Evolutionary conservation across 1,140 invertebrate genomes (phyloP), one percentile per base, ranked within the genome.

Genomic region (Heliconius himera): DNA sequence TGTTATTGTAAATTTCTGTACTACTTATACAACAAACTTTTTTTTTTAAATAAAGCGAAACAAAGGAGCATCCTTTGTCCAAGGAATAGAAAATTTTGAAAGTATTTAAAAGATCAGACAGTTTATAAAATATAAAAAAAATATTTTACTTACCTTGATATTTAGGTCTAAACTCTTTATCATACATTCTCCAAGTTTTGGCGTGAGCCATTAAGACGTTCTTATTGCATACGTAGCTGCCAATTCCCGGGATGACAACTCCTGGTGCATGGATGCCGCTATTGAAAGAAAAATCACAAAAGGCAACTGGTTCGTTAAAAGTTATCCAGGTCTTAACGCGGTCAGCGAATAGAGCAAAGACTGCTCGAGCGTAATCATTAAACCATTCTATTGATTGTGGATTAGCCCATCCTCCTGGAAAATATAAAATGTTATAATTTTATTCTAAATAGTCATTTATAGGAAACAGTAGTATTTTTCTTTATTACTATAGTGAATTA

Each of bases 241-340:
- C 94, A 33, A 93, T 91, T 3, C 94, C 94, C 0, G 91, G 85
- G 76, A 93, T 93, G 73, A 93, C 88, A 11, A 93, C 91, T 0
- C 90, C 87, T 0, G 95, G 95, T 0, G 95, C 95, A 82, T 94
- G 88, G 6, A 84, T 83, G 36, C 92, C 93, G 3, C 85, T 85
- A 29, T 94, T 94, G 86, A 96, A 96, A 4, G 92, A 94, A 11
- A 87, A 86, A 54, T 95, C 91, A 74, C 96, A 96, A 3, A 95
- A 84, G 26, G 95, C 91, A 82, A 94, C 90, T 0, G 96, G 96
- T 87, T 97, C 96, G 85, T 97, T 97, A 56, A 97, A 95, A 0
- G 97, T 97, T 1, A 96, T 94, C 96, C 96, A 97, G 46, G 90
- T 84, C 78, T 95, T 95, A 0, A 96, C 96, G 41, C 95, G 93